Conservation (phyloP, 2,113 vertebrate species). For the Elephantulus edwardii region DNA sequence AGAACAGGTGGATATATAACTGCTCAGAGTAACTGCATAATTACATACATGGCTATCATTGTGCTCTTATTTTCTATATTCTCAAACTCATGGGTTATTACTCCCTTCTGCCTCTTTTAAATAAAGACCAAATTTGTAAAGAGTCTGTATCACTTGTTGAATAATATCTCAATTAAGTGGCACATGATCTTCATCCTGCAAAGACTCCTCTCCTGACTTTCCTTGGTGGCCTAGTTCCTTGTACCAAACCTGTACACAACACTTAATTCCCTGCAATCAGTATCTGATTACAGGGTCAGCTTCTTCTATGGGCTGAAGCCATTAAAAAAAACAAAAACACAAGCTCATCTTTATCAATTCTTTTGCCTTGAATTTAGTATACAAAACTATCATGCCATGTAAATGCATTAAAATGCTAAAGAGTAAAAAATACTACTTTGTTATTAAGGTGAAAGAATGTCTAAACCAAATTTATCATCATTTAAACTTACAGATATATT, state of each 20-base stretch:
- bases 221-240: neutral
- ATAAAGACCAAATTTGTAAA: neutral
- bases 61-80: neutral
- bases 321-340: neutral
- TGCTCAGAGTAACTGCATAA: neutral
- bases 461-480: neutral
- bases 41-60: neutral
- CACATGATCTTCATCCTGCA: neutral
- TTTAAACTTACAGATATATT: neutral
- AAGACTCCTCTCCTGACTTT: neutral
- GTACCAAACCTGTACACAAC: neutral
- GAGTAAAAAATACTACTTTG: slow-evolving; percentile 32
- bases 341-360: neutral
- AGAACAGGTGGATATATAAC: neutral
- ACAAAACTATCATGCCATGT: neutral
- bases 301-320: neutral
- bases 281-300: neutral
- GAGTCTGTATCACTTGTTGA: neutral
- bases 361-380: slow-evolving; percentile 2
- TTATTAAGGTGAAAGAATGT: neutral
- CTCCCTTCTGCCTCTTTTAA: neutral
- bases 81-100: neutral
- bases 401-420: slow-evolving; percentile 2
- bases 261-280: neutral
- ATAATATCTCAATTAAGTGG: neutral